Percentiles rank a stretch among this genome's conserved stretches.
Evolutionary conservation across 2,113 vertebrate genomes (phyloP).

Genomic region (Promerops cafer): DNA sequence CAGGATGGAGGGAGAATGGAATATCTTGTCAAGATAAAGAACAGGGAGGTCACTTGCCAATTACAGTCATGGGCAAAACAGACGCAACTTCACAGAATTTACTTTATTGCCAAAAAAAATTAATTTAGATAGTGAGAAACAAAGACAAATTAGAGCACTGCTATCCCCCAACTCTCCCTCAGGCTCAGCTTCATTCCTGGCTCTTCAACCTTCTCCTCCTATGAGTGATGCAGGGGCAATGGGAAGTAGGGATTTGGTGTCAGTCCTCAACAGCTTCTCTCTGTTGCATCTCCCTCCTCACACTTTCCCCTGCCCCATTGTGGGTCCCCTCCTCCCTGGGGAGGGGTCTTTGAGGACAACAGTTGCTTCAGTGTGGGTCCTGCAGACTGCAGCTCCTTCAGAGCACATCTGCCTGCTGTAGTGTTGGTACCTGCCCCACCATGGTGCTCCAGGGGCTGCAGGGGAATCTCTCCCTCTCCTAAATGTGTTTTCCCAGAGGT

Average conservation of each 20-base stretch:
- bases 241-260: background rate
- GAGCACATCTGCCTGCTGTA: background rate
- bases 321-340: background rate
- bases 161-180: rapidly evolving
- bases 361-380: background rate
- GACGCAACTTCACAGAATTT: background rate
- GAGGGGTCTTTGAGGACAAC: background rate
- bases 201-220: rapidly evolving
- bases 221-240: rapidly evolving
- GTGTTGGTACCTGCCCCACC: background rate
- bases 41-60: background rate
- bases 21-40: background rate
- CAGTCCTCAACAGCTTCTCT: background rate
- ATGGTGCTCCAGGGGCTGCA: rapidly evolving
- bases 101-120: background rate
- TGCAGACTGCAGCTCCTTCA: background rate
- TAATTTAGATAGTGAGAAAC: background rate
- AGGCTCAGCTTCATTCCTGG: background rate
- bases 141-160: background rate
- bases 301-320: background rate
- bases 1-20: background rate
- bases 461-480: background rate
- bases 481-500: rapidly evolving
- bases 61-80: background rate
- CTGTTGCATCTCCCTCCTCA: background rate